Percentiles rank a stretch among this genome's conserved stretches.
Conservation (phyloP, 2,797 vertebrate genomes). For the Sebastes vulpes region DNA sequence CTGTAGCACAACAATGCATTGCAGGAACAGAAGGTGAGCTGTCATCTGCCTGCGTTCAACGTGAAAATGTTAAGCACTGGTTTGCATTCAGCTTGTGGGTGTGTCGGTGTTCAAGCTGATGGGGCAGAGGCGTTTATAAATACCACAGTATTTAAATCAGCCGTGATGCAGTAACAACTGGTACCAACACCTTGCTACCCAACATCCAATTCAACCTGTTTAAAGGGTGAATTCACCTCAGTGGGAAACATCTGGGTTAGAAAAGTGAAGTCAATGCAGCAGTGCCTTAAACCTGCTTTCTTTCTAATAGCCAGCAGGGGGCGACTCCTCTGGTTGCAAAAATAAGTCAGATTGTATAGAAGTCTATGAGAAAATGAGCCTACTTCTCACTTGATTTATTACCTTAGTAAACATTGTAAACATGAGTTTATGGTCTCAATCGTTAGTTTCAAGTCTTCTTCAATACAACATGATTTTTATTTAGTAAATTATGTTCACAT, state of each 20-base stretch:
- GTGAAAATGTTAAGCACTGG: background rate
- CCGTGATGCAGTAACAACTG: background rate
- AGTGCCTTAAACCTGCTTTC: background rate
- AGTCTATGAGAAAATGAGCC: too few species aligned
- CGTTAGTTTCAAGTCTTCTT: too few species aligned
- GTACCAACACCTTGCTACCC: background rate
- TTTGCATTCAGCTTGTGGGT: conserved; percentile 2
- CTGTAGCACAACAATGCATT: background rate
- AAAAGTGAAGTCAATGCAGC: background rate
- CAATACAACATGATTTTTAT: too few species aligned
- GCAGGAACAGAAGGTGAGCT: background rate
- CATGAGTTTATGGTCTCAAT: background rate
- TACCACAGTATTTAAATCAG: conserved; percentile 9
- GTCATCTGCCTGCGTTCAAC: background rate
- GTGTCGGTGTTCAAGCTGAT: conserved; percentile 12
- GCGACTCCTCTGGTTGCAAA: too few species aligned
- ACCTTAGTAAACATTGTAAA: background rate
- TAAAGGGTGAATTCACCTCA: background rate
- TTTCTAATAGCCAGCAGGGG: too few species aligned
- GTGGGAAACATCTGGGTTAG: background rate
- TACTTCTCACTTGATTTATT: background rate
- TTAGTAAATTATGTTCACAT: fast-evolving
- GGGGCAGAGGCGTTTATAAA: background rate
- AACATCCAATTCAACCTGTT: background rate
- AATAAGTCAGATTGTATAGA: too few species aligned